Conservation (phyloP, 2,797 vertebrate species). For the Scyliorhinus canicula region DNA sequence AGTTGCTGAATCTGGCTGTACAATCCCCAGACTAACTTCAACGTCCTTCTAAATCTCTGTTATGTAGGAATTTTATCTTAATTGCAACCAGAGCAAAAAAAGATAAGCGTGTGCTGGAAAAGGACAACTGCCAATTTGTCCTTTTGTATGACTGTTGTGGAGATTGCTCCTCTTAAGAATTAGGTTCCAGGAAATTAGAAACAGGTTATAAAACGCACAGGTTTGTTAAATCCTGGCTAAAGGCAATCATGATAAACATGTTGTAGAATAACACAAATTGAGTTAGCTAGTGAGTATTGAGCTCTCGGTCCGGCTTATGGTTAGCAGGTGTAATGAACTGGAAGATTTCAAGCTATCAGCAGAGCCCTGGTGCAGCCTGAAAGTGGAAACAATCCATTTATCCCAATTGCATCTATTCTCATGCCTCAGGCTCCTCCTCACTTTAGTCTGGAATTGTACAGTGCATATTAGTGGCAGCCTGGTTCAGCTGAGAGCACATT, state of each 20-base stretch:
- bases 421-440: background rate
- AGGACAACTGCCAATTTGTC: background rate
- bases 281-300: background rate
- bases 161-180: background rate
- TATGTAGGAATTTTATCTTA: background rate
- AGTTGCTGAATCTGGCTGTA: background rate
- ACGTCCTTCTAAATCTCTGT: background rate
- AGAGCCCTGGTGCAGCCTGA: background rate
- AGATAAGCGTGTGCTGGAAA: background rate
- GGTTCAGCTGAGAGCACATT: background rate
- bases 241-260: background rate
- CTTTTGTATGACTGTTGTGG: background rate
- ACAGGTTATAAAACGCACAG: background rate
- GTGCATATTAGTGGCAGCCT: background rate
- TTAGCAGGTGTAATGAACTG: background rate
- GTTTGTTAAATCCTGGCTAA: background rate
- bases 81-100: background rate
- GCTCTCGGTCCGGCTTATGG: background rate
- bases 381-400: conserved; percentile 33
- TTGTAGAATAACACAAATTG: background rate
- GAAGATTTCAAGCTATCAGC: conserved; percentile 19
- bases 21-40: background rate
- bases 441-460: background rate
- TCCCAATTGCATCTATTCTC: conserved; percentile 2
- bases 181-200: background rate